These are phyloP conservation scores for Petrosia ficiformis DNA, from an alignment of 37 sponge, comb jelly and placozoan genomes.

Conservation along the genomic window DNA sequence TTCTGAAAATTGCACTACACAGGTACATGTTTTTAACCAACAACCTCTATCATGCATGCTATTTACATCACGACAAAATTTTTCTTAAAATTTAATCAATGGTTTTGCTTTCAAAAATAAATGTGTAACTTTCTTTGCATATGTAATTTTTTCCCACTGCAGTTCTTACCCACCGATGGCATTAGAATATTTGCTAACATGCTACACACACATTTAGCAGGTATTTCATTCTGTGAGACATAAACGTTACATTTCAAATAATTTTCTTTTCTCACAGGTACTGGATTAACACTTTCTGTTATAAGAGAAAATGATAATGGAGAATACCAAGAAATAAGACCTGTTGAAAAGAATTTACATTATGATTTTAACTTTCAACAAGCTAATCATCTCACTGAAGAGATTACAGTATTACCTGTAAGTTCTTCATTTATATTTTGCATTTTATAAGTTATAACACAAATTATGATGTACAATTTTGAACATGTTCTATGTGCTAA, in stretches of 20 bases:
- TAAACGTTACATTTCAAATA: background rate
- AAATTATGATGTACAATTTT: too few species aligned
- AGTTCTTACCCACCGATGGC: conserved; percentile 9
- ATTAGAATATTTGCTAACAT: conserved; percentile 3
- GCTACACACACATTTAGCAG: conserved; percentile 22
- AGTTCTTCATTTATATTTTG: background rate
- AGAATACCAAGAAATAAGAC: background rate
- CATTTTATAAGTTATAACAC: background rate
- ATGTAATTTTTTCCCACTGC: background rate
- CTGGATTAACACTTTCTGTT: background rate
- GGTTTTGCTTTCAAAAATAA: background rate
- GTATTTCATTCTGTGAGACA: background rate
- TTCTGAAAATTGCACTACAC: conserved; percentile 11
- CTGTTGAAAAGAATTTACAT: background rate
- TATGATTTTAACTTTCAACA: conserved; percentile 27
- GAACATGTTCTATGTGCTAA: too few species aligned
- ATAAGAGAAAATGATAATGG: background rate
- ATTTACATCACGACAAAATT: too few species aligned
- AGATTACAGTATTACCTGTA: conserved; percentile 21
- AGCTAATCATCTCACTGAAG: background rate
- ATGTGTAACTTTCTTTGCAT: background rate
- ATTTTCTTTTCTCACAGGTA: background rate
- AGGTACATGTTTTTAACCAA: conserved; percentile 22
- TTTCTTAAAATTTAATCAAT: background rate
- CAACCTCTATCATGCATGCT: too few species aligned